Evolutionary conservation across 2,888 invertebrate species (phyloP).

Genomic region (Buathra laborator): DNA sequence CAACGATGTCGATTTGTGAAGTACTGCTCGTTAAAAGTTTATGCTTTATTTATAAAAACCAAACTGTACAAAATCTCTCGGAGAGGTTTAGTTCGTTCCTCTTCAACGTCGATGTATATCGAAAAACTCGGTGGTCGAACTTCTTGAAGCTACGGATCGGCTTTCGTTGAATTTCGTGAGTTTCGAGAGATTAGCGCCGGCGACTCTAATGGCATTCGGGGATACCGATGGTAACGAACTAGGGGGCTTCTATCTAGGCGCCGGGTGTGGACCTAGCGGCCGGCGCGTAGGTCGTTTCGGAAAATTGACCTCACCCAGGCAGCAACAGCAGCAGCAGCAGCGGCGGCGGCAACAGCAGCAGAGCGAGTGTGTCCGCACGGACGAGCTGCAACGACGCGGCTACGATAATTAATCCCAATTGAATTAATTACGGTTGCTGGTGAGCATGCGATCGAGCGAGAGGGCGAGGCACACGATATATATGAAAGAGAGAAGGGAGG

Average conservation of each 20-base stretch:
- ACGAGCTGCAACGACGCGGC: conserved; percentile 55
- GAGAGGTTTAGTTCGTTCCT: not conserved
- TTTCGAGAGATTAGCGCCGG: conserved; percentile 40
- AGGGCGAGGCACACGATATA: conserved; percentile 22
- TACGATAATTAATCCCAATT: conserved; percentile 76
- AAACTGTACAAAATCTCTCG: not conserved
- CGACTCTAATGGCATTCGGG: conserved; percentile 54
- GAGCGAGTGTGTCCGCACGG: conserved; percentile 53
- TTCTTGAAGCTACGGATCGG: conserved; percentile 39
- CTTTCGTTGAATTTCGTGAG: conserved; percentile 37
- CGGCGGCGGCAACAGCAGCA: conserved; percentile 38
- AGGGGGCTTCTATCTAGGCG: conserved; percentile 6
- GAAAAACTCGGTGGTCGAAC: conserved; percentile 10
- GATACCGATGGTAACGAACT: conserved; percentile 37
- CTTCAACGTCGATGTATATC: conserved; percentile 3
- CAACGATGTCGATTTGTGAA: not conserved
- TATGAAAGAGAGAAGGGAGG: conserved; percentile 57
- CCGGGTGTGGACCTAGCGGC: conserved; percentile 20
- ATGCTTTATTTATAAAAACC: not conserved
- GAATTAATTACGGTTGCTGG: conserved; percentile 75
- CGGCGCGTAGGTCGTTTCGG: conserved; percentile 48
- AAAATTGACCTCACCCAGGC: conserved; percentile 51
- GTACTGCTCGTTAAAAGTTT: conserved; percentile 2
- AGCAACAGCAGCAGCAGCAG: conserved; percentile 4
- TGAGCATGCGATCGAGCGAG: conserved; percentile 60